These are phyloP conservation scores for Mustela lutreola DNA, from an alignment of 2,113 vertebrate species.

Conservation along the genomic window DNA sequence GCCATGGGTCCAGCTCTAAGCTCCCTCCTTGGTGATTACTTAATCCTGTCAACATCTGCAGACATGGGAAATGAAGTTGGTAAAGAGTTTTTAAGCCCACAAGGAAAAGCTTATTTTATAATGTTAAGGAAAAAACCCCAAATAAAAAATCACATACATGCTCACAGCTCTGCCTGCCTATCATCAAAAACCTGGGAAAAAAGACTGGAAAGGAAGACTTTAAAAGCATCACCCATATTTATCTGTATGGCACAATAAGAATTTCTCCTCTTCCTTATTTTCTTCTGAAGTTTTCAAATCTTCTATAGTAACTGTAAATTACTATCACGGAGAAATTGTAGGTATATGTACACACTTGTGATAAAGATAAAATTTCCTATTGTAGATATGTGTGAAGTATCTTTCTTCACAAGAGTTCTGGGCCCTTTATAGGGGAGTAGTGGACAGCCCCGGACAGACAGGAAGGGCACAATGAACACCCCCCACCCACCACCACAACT, in stretches of 20 bases:
- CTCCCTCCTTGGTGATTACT: not conserved
- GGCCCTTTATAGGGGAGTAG: not conserved
- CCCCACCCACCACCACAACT: not conserved
- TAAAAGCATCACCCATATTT: not conserved
- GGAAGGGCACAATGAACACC: not conserved
- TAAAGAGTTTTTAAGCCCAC: not conserved
- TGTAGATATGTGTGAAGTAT: not conserved
- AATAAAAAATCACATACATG: not conserved
- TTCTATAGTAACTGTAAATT: conserved; percentile 42
- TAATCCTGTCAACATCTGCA: not conserved
- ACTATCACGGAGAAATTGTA: not conserved
- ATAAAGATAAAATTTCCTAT: not conserved
- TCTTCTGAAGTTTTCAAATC: not conserved
- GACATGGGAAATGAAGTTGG: not conserved
- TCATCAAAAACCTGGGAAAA: not conserved
- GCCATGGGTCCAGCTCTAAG: not conserved
- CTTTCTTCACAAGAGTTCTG: not conserved
- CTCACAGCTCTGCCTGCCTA: not conserved
- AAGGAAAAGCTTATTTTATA: not conserved
- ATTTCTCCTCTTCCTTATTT: not conserved
- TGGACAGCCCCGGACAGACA: not conserved
- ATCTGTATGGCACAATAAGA: not conserved
- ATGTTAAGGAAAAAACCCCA: conserved; percentile 4
- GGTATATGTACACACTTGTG: not conserved
- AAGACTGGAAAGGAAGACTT: not conserved